phyloP scores from a whole-genome alignment of 1,140 invertebrate genomes.

The Hycleus cichorii region DNA sequence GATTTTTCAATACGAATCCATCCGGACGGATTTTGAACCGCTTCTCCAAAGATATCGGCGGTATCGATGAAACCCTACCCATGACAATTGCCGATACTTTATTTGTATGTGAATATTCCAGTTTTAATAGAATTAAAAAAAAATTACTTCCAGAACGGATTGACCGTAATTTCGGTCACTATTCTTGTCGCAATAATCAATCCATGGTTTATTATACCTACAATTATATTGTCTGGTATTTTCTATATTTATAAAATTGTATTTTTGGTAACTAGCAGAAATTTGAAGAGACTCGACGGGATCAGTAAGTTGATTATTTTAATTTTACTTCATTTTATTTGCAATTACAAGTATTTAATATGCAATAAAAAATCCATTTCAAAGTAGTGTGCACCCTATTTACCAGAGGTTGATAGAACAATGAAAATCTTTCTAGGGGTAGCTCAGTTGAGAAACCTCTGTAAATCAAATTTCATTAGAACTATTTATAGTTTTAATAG shows the following conservation, averaged over 20 bases:
- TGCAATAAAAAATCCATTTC: too few species aligned
- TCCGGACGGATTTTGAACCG: constrained; percentile 46
- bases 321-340: too few species aligned
- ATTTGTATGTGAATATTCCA: constrained; percentile 47
- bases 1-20: constrained; percentile 51
- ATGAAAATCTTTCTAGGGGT: too few species aligned
- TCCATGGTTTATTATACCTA: constrained; percentile 65
- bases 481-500: background rate
- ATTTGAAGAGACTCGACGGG: constrained; percentile 56
- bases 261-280: constrained; percentile 72
- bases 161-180: constrained; percentile 19
- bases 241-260: constrained; percentile 62
- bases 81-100: constrained; percentile 60
- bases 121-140: background rate
- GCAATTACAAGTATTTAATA: too few species aligned
- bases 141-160: constrained; percentile 18
- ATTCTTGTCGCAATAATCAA: constrained; percentile 47
- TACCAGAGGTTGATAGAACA: too few species aligned
- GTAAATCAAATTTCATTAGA: background rate
- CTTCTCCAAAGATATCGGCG: constrained; percentile 47
- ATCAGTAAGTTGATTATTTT: constrained; percentile 42
- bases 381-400: too few species aligned
- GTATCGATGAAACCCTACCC: constrained; percentile 24
- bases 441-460: too few species aligned
- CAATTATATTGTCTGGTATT: constrained; percentile 50